A percentile compares a stretch with the other conserved stretches of the same genome.
These are phyloP conservation scores for Neodon shergylaensis DNA, from an alignment of 2,113 vertebrate genomes.

Conservation along the genomic window DNA sequence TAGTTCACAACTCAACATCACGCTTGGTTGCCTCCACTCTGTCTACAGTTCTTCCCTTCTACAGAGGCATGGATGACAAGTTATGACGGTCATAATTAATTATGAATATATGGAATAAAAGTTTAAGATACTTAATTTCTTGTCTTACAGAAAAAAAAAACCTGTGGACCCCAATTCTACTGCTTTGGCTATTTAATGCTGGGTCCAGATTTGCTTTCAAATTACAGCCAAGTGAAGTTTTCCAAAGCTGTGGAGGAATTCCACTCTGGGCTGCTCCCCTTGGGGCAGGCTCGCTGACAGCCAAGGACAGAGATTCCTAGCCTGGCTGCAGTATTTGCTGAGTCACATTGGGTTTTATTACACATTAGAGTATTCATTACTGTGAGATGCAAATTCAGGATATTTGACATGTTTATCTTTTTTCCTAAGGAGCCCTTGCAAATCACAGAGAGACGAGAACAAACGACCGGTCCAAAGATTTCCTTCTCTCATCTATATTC, in stretches of 20 bases:
- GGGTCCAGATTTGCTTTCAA: constrained; percentile 49
- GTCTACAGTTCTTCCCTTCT: neutral
- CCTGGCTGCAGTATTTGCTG: constrained; percentile 32
- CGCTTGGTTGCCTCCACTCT: neutral
- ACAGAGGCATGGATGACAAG: neutral
- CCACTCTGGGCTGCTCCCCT: neutral
- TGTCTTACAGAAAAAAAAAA: neutral
- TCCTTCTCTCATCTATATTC: constrained; percentile 63
- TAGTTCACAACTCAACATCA: constrained; percentile 28
- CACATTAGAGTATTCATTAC: constrained; percentile 60
- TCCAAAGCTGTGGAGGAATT: constrained; percentile 53
- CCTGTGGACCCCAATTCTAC: neutral
- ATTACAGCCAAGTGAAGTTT: constrained; percentile 21
- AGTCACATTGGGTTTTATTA: constrained; percentile 68
- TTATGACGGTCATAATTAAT: neutral
- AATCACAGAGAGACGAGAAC: constrained; percentile 53
- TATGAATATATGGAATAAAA: neutral
- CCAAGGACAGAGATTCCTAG: constrained; percentile 49
- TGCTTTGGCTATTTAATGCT: constrained; percentile 37
- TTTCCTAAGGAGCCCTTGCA: constrained; percentile 38
- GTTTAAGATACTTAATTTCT: neutral
- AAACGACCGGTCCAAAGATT: constrained; percentile 39
- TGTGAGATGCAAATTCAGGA: constrained; percentile 56
- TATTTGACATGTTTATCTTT: constrained; percentile 65
- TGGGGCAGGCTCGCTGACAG: constrained; percentile 41